Evolutionary conservation across 1,140 invertebrate genomes (phyloP), one percentile per base, ranked within the genome.

Genomic region (Venturia canescens): DNA sequence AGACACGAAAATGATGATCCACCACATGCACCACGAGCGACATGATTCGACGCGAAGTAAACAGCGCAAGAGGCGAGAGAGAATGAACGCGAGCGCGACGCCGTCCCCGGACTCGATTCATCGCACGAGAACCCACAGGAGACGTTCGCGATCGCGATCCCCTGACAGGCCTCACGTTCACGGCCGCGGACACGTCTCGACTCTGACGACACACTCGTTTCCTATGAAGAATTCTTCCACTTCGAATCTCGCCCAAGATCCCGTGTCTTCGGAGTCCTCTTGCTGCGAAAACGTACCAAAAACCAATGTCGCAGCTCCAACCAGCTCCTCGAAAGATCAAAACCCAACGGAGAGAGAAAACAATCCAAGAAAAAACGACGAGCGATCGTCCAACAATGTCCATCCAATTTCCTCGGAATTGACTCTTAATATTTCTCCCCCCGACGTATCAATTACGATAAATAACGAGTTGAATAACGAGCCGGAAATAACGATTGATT

Each of bases 1-100:
- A 3, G 91, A 92, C 18, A 84, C 87, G 0, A 87, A 87, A 66
- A 88, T 92, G 90, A 88, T 92, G 84, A 79, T 72, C 0, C 82
- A 84, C 31, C 81, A 38, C n/a, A 50, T 27, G 11, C 80, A 83
- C 70, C 60, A 77, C 21, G 74, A 83, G 3, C 76, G 81, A 18
- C 80, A 75, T 48, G 85, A 86, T 74, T 86, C 83, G 1, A 80
- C 82, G 3, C 82, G 72, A 34, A 83, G 79, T 18, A 82, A 75
- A 23, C 57, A 53, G 26, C 78, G 70, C 48, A 83, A 83, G 38
- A 81, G 72, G 50, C 78, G 83, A 26, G 83, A 83, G 0, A 53
- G 81, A 31, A 53, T 74, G 4, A 71, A 80, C 53, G 71, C 79
- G 3, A 85, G 78, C 16, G 60, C 79, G 15, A 84, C 83, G 48